Percentiles rank a stretch among this genome's conserved stretches.
phyloP scores from a whole-genome alignment of 1,140 invertebrate genomes.

The Chlorops oryzae region DNA sequence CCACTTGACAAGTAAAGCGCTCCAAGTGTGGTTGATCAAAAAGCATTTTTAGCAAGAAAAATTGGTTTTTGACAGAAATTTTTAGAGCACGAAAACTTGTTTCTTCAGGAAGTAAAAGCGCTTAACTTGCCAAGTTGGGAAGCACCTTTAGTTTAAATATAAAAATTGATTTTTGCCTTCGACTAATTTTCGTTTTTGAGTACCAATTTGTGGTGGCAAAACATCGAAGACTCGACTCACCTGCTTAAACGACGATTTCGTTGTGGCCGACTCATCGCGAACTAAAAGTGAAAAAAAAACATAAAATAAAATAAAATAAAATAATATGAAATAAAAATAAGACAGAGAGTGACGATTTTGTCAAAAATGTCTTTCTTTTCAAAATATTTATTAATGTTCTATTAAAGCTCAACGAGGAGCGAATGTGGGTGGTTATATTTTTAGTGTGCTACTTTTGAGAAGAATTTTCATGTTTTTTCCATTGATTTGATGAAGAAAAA shows the following conservation, averaged over 20 bases:
- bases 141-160: neutral
- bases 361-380: conserved; percentile 23
- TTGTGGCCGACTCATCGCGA: conserved; percentile 49
- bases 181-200: too few species aligned
- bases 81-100: neutral
- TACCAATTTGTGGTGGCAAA: too few species aligned
- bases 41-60: too few species aligned
- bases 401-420: too few species aligned
- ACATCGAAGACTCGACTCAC: conserved; percentile 41
- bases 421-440: conserved; percentile 20
- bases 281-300: conserved; percentile 17
- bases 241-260: conserved; percentile 55
- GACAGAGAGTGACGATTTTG: conserved; percentile 28
- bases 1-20: too few species aligned
- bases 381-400: conserved; percentile 37
- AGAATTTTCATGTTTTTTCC: conserved; percentile 8
- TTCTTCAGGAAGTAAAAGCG: too few species aligned
- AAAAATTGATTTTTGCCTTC: neutral
- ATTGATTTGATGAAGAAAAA: too few species aligned
- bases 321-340: conserved; percentile 21
- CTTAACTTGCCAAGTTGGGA: too few species aligned
- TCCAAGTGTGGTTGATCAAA: too few species aligned
- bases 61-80: too few species aligned
- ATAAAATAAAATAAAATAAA: conserved; percentile 15
- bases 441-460: conserved; percentile 15